Conservation (phyloP, 2,888 invertebrate species). For the Teleiodes luculella region DNA sequence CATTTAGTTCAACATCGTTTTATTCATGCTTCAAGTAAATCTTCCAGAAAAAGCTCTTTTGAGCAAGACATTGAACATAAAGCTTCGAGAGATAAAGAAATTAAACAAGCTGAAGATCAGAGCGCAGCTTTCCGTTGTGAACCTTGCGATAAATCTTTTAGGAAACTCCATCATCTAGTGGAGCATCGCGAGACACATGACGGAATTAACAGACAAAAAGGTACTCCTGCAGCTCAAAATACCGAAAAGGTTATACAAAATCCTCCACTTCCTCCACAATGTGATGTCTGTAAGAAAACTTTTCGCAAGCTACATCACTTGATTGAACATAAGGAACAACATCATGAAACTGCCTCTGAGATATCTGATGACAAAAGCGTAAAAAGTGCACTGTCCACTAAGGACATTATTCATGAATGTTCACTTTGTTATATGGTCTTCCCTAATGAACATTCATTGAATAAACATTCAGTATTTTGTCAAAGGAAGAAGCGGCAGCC, state of each 20-base stretch:
- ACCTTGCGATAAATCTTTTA: constrained; percentile 72
- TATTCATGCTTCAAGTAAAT: constrained; percentile 53
- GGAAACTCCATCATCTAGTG: constrained; percentile 71
- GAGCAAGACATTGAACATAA: constrained; percentile 50
- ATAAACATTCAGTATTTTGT: constrained; percentile 63
- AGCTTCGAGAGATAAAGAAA: constrained; percentile 35
- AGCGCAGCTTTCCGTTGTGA: constrained; percentile 71
- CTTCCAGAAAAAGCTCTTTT: constrained; percentile 53
- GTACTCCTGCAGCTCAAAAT: constrained; percentile 29
- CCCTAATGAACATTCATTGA: constrained; percentile 72
- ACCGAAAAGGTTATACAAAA: constrained; percentile 37
- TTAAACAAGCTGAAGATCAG: constrained; percentile 52
- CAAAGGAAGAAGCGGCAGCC: constrained; percentile 65
- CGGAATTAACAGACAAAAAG: constrained; percentile 60
- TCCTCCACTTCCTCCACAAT: constrained; percentile 52
- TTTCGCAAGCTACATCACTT: constrained; percentile 67
- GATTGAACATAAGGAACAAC: constrained; percentile 71
- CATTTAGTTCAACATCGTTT: constrained; percentile 71
- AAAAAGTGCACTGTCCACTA: constrained; percentile 63
- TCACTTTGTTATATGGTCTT: constrained; percentile 75
- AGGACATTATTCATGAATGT: constrained; percentile 74
- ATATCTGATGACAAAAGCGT: constrained; percentile 69
- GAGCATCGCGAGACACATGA: constrained; percentile 73
- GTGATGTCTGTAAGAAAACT: constrained; percentile 67
- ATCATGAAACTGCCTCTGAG: constrained; percentile 60